These are phyloP conservation scores for Crioceris asparagi DNA, from an alignment of 2,888 invertebrate species.

Conservation along the genomic window DNA sequence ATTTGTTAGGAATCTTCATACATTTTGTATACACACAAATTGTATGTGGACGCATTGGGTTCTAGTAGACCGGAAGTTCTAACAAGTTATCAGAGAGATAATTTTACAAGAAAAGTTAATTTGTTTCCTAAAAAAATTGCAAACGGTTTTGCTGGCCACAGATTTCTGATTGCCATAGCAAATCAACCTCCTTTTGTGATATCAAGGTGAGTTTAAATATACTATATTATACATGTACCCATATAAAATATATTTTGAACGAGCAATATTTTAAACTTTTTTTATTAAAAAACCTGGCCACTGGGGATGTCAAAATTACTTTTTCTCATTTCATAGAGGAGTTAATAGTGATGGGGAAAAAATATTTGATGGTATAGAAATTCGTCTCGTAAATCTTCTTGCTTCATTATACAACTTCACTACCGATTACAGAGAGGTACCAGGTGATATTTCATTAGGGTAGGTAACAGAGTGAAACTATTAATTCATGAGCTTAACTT, in stretches of 20 bases:
- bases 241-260: too few relatives aligned
- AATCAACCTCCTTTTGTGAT: constrained; percentile 67
- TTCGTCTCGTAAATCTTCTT: constrained; percentile 51
- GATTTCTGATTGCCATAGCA: constrained; percentile 57
- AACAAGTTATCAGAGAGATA: constrained; percentile 59
- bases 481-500: too few relatives aligned
- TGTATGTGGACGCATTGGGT: constrained; percentile 64
- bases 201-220: constrained; percentile 42
- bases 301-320: too few relatives aligned
- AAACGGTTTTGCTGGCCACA: constrained; percentile 61
- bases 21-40: constrained; percentile 62
- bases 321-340: constrained; percentile 23
- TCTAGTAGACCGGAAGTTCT: constrained; percentile 55
- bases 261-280: too few relatives aligned
- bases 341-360: constrained; percentile 40
- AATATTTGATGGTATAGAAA: constrained; percentile 67
- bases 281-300: too few relatives aligned
- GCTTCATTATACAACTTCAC: constrained; percentile 60
- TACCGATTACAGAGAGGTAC: constrained; percentile 54
- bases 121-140: constrained; percentile 61
- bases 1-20: constrained; percentile 53
- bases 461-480: constrained; percentile 25
- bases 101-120: constrained; percentile 50
- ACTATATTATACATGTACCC: too few relatives aligned
- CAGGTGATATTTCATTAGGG: constrained; percentile 37